phyloP scores from a whole-genome alignment of 2,113 vertebrate species.

The Gnathonemus echidnorhynchus region DNA sequence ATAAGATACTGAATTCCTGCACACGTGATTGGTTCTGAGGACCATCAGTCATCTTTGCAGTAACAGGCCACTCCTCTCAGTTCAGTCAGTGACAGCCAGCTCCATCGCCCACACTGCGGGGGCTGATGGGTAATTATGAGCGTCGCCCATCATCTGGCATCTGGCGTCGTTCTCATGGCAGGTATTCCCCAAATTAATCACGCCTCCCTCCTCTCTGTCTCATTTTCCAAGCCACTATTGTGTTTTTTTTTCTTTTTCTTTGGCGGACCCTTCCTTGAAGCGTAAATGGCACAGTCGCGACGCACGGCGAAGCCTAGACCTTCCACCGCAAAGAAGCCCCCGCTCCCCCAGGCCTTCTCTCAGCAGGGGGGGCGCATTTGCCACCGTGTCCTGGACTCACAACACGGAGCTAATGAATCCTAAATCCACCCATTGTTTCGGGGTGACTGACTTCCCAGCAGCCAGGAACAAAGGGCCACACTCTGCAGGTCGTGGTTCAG shows the following conservation, averaged over 20 bases:
- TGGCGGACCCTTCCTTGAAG: constrained; percentile 50
- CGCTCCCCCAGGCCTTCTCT: constrained; percentile 44
- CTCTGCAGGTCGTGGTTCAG: constrained; percentile 53
- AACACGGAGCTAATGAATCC: constrained; percentile 63
- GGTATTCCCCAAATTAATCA: constrained; percentile 76
- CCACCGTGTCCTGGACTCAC: constrained; percentile 51
- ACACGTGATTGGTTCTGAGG: background rate
- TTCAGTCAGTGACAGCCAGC: constrained; percentile 6
- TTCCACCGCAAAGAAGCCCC: constrained; percentile 57
- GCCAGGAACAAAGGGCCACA: constrained; percentile 71
- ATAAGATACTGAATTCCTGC: background rate
- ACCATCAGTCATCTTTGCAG: background rate
- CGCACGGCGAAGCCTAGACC: constrained; percentile 31
- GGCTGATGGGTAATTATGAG: constrained; percentile 71
- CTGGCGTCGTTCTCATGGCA: constrained; percentile 66
- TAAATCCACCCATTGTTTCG: constrained; percentile 81
- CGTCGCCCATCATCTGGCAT: constrained; percentile 63
- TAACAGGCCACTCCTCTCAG: background rate
- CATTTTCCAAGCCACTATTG: background rate
- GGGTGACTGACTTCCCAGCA: constrained; percentile 75
- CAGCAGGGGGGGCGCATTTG: constrained; percentile 67
- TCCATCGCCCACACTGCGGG: constrained; percentile 37
- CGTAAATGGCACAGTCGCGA: constrained; percentile 37
- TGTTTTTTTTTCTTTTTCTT: constrained; percentile 1
- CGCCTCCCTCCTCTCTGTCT: constrained; percentile 35